Conservation (phyloP, 2,113 vertebrate species). For the Elachura formosa region DNA sequence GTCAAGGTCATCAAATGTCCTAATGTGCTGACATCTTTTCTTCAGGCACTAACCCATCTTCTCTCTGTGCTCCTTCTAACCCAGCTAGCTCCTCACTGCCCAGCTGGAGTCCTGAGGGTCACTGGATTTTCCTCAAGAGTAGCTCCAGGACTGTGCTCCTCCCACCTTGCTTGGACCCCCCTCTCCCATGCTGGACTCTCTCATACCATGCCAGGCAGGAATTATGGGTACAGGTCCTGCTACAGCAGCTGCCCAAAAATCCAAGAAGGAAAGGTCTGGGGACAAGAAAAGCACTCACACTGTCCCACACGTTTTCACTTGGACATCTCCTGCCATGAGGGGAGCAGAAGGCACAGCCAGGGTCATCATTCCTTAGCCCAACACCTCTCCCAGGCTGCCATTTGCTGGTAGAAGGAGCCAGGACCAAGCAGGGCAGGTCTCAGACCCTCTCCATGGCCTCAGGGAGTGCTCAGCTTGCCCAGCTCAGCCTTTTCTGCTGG, state of each 20-base stretch:
- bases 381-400: not conserved
- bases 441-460: not conserved
- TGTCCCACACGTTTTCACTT: not conserved
- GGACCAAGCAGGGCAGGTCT: not conserved
- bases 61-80: not conserved
- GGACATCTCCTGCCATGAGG: not conserved
- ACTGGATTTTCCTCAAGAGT: not conserved
- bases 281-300: not conserved
- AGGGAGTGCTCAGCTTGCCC: not conserved
- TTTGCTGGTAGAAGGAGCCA: not conserved
- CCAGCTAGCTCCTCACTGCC: not conserved
- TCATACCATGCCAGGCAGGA: rapidly evolving
- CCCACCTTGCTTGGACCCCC: not conserved
- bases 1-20: too few relatives aligned
- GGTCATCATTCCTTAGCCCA: not conserved
- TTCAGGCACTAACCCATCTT: not conserved
- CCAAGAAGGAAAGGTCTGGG: not conserved
- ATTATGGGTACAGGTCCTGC: not conserved
- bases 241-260: not conserved
- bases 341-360: not conserved
- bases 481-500: not conserved
- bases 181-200: not conserved
- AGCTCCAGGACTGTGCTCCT: not conserved
- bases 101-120: not conserved
- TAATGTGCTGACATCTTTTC: not conserved